A percentile compares a stretch with the other conserved stretches of the same genome.
phyloP scores from a whole-genome alignment of 2,113 vertebrate genomes.

The Thinocorus orbignyianus region DNA sequence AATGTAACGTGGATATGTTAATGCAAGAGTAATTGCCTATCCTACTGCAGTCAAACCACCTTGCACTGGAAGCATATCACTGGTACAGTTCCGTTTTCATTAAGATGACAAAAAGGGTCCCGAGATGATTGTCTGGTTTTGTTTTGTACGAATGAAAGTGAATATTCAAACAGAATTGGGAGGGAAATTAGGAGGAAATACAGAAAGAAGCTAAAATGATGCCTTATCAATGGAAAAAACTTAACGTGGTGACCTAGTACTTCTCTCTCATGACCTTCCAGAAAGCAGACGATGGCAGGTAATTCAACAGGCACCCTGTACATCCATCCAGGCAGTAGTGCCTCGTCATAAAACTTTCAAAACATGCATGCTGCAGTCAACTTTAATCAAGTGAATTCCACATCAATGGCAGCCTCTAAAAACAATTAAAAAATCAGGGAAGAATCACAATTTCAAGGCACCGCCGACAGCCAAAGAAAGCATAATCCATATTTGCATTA shows the following conservation, averaged over 20 bases:
- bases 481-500: neutral
- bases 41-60: conserved; percentile 24
- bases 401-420: neutral
- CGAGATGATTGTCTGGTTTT: neutral
- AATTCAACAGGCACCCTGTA: neutral
- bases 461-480: neutral
- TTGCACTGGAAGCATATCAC: neutral
- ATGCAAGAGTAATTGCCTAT: conserved; percentile 5
- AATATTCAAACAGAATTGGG: neutral
- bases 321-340: neutral
- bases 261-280: neutral
- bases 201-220: neutral
- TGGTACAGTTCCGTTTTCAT: neutral
- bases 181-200: neutral
- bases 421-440: neutral
- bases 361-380: neutral
- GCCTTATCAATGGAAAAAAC: neutral
- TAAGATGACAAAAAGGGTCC: neutral
- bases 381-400: neutral
- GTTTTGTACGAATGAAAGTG: neutral
- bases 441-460: conserved; percentile 5
- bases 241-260: accelerated
- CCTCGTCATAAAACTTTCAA: neutral
- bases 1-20: conserved; percentile 4
- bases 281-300: neutral